phyloP scores from a whole-genome alignment of 1,140 invertebrate genomes.

The Calliphora vicina region DNA sequence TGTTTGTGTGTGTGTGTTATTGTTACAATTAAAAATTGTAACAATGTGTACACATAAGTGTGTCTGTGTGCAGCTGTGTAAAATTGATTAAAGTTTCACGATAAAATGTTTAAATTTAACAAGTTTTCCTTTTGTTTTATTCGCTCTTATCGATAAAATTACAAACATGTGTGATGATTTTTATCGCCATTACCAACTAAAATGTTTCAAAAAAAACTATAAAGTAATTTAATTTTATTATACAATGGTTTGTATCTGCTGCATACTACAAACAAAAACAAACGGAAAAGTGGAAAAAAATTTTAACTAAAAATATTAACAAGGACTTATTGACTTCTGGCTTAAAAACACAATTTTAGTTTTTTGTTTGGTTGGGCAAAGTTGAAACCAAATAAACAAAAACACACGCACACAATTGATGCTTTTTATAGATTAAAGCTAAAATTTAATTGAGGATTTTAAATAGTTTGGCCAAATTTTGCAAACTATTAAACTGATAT shows the following conservation, averaged over 20 bases:
- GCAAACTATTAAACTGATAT: too few relatives aligned
- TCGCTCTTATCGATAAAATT: constrained; percentile 24
- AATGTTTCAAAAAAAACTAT: background rate
- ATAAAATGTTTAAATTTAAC: constrained; percentile 19
- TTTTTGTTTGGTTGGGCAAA: background rate
- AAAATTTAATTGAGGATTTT: too few relatives aligned
- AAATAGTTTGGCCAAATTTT: too few relatives aligned
- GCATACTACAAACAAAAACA: background rate
- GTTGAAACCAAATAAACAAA: too few relatives aligned
- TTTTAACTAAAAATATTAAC: background rate
- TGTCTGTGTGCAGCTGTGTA: background rate
- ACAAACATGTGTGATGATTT: constrained; percentile 31
- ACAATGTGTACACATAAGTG: background rate
- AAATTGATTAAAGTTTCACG: constrained; percentile 21
- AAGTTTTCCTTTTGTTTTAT: constrained; percentile 15
- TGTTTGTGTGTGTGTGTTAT: background rate
- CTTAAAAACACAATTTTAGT: background rate
- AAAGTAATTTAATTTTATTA: background rate
- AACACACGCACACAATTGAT: too few relatives aligned
- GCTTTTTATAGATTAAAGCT: too few relatives aligned
- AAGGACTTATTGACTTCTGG: background rate
- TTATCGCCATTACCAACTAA: constrained; percentile 1
- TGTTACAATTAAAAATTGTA: constrained; percentile 27
- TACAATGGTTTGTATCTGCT: background rate
- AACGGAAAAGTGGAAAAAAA: background rate